Conservation (phyloP, 2,888 invertebrate species). For the Leptarthrus brevirostris region DNA sequence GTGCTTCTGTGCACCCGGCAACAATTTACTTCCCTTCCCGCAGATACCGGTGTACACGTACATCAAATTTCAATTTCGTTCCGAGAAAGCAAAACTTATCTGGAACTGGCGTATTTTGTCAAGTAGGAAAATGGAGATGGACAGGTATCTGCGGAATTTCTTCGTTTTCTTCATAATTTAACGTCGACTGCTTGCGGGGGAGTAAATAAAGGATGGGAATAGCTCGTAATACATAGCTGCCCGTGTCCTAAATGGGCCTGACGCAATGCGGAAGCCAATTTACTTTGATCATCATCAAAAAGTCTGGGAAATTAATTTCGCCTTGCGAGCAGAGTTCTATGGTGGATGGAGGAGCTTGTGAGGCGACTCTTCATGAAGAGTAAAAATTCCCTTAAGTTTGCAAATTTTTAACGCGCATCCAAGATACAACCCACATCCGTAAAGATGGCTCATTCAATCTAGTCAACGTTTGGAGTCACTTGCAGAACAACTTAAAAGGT, state of each 20-base stretch:
- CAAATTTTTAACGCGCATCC: neutral
- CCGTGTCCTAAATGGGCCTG: neutral
- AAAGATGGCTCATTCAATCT: neutral
- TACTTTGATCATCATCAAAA: conserved; percentile 23
- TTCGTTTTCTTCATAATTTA: neutral
- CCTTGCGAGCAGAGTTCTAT: neutral
- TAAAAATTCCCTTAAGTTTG: too few species aligned
- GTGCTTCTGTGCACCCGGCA: neutral
- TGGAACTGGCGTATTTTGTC: neutral
- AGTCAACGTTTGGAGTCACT: too few species aligned
- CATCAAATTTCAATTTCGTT: conserved; percentile 15
- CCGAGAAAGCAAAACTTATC: neutral
- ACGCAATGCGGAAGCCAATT: conserved; percentile 51
- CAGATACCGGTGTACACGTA: neutral
- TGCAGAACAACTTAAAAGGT: neutral
- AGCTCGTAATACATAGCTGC: neutral
- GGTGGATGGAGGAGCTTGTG: too few species aligned
- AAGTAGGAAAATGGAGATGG: neutral
- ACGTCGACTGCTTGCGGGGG: neutral
- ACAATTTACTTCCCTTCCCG: neutral
- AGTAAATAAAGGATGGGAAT: too few species aligned
- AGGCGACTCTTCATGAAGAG: too few species aligned
- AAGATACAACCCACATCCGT: neutral
- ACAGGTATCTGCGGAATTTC: neutral
- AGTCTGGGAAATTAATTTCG: neutral